Base-by-base conservation (phyloP, 2,797 vertebrate species). In the Megalops cyprinoides region DNA sequence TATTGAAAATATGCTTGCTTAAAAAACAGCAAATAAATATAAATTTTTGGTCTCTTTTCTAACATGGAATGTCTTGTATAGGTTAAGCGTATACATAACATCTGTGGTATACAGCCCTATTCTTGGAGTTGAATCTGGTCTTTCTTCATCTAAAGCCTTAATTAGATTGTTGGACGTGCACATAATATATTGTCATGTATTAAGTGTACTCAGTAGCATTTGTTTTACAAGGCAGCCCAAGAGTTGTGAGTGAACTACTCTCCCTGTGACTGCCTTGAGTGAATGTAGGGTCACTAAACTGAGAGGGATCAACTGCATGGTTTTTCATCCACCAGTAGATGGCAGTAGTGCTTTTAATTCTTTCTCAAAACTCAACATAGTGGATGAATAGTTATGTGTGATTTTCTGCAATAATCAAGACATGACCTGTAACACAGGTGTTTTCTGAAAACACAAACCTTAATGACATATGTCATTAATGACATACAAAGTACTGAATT, bases 311-410 rank as follows among this genome's bases (percentile, higher is more conserved):
- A 25, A 31, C 15, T 51, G 78, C 67, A 71, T 31, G 18, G 56
- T 3, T 18, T 28, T 25, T 48, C 48, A 69, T 69, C n/a, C 51
- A 23, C 79, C 83, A 81, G 71, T 69, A 85, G 84, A 85, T 76
- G 84, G 77, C 84, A 85, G 79, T 77, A 85, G 78, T 53, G 81
- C 42, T 58, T 28, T 73, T 76, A 31, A 51, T 56, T 48, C 44
- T 71, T 44, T 71, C 67, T 42, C 6, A 71, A n/a, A 44, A 39
- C 23, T 9, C 7, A 42, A 37, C 25, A 56, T 4, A 18, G 23
- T 58, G 42, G 51, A 39, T 20, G 4, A 42, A 48, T 18, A 9
- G 23, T 25, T 48, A 60, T 75, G 65, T 76, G 34, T 44, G 75
- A 79, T 67, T 39, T 76, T 48, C 53, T 12, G 51, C 46, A 48